A percentile compares a stretch with the other conserved stretches of the same genome.
phyloP scores from a whole-genome alignment of 64 coral and sea anemone species.

The Platygyra sinensis region DNA sequence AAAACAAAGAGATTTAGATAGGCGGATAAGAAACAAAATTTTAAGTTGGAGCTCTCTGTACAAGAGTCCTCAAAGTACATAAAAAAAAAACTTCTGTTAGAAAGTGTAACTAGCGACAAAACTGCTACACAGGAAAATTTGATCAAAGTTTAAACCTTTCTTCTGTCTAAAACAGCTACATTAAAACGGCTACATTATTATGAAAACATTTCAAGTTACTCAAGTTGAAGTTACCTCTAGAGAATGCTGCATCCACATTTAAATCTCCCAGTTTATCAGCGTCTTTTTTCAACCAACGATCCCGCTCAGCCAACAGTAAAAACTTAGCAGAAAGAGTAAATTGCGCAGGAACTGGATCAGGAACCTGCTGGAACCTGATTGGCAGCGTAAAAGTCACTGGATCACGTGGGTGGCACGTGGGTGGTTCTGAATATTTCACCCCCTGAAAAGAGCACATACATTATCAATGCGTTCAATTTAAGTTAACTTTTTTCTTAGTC shows the following conservation, averaged over 20 bases:
- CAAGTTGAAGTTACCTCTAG: conserved; percentile 58
- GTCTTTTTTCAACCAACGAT: conserved; percentile 70
- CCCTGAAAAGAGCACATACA: conserved; percentile 50
- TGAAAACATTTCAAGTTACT: too few relatives aligned
- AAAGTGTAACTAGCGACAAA: too few relatives aligned
- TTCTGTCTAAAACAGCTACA: too few relatives aligned
- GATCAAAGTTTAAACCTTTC: too few relatives aligned
- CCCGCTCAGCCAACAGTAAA: conserved; percentile 62
- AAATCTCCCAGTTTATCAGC: conserved; percentile 18
- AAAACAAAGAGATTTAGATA: background rate
- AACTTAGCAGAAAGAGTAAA: conserved; percentile 89
- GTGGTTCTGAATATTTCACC: conserved; percentile 63
- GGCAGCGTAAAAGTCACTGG: conserved; percentile 90
- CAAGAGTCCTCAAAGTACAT: too few relatives aligned
- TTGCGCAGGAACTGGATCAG: conserved; percentile 84
- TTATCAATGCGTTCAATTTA: background rate
- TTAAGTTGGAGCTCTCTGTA: too few relatives aligned
- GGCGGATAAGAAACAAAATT: background rate
- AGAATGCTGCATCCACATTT: conserved; percentile 79
- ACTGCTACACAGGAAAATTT: too few relatives aligned
- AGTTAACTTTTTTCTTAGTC: background rate
- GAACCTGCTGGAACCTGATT: conserved; percentile 96
- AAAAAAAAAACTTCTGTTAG: too few relatives aligned
- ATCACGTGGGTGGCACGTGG: conserved; percentile 73
- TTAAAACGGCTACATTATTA: too few relatives aligned